These are phyloP conservation scores for Syngnathus scovelli DNA, from an alignment of 2,113 vertebrate species.

Conservation along the genomic window DNA sequence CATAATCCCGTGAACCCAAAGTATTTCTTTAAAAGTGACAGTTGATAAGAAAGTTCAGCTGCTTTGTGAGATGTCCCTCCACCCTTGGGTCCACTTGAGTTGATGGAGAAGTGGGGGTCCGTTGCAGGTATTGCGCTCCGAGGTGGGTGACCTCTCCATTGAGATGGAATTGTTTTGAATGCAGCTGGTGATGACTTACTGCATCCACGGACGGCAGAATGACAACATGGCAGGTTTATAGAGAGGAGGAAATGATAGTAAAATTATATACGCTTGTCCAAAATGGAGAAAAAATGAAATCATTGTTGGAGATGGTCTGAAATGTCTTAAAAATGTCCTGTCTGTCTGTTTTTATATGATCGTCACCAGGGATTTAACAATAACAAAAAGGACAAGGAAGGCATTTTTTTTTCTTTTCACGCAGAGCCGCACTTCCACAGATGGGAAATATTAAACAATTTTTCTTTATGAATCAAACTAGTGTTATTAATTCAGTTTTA, in stretches of 20 bases:
- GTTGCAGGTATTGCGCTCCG: slow-evolving; percentile 39
- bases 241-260: slow-evolving; percentile 41
- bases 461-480: neutral
- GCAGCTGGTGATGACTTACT: slow-evolving; percentile 60
- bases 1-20: slow-evolving; percentile 38
- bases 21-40: slow-evolving; percentile 50
- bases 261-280: slow-evolving; percentile 30
- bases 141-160: slow-evolving; percentile 46
- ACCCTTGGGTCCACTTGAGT: slow-evolving; percentile 30
- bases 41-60: slow-evolving; percentile 49
- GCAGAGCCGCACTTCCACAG: neutral
- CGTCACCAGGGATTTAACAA: slow-evolving; percentile 3
- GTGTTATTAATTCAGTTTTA: neutral
- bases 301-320: slow-evolving; percentile 20
- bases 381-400: neutral
- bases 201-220: slow-evolving; percentile 38
- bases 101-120: slow-evolving; percentile 33
- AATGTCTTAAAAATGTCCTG: slow-evolving; percentile 20
- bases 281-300: slow-evolving; percentile 11
- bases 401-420: neutral
- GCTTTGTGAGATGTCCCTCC: slow-evolving; percentile 38
- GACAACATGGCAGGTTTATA: slow-evolving; percentile 65
- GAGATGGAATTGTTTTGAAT: slow-evolving; percentile 49
- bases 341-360: slow-evolving; percentile 3
- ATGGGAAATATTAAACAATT: slow-evolving; percentile 1